These are phyloP conservation scores for Larimichthys polyactis DNA, from an alignment of 2,113 vertebrate genomes.

Conservation along the genomic window DNA sequence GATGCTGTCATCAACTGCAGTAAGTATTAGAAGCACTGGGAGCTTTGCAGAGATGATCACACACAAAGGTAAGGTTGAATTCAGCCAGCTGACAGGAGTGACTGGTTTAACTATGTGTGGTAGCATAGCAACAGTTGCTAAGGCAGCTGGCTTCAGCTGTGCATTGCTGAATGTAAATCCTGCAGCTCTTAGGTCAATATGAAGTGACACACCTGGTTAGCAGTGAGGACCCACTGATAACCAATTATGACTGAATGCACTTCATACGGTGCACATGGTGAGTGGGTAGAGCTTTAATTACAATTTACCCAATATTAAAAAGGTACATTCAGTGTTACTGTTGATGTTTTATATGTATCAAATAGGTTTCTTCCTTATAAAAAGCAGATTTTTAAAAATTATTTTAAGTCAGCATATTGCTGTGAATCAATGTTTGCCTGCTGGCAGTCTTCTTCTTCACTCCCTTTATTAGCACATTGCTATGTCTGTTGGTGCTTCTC, in stretches of 20 bases:
- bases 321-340: not conserved
- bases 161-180: not conserved
- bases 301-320: not conserved
- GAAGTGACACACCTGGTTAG: not conserved
- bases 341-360: too few relatives aligned
- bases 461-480: not conserved
- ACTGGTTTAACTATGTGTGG: conserved; percentile 18
- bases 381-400: not conserved
- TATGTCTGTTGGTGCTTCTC: not conserved
- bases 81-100: not conserved
- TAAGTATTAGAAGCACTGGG: not conserved
- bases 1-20: not conserved
- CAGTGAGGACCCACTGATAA: not conserved
- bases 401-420: not conserved
- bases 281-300: not conserved
- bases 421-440: not conserved
- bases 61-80: not conserved
- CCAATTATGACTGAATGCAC: not conserved
- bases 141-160: not conserved
- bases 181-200: not conserved
- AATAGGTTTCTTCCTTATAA: not conserved
- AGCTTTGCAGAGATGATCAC: not conserved
- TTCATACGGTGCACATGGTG: not conserved
- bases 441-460: not conserved
- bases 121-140: conserved; percentile 43